phyloP scores from a whole-genome alignment of 1,140 invertebrate species.

The Zaprionus kolodkinae region DNA sequence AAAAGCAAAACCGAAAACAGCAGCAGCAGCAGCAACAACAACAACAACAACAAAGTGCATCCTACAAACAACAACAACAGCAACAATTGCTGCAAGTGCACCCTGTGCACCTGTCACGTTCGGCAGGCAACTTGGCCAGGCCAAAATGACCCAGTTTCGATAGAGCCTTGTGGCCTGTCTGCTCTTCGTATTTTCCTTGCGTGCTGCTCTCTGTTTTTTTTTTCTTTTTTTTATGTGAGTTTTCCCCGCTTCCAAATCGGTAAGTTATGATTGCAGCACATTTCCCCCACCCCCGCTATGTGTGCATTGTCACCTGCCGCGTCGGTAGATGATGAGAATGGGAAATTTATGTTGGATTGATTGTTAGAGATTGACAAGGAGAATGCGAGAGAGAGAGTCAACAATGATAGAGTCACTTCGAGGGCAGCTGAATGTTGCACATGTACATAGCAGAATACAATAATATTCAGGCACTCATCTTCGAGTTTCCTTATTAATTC shows the following conservation, averaged over 20 bases:
- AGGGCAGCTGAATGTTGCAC: conserved; percentile 52
- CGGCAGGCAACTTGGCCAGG: conserved; percentile 37
- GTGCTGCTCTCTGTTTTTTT: neutral
- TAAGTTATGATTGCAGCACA: conserved; percentile 70
- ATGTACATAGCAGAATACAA: conserved; percentile 33
- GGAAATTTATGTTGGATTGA: conserved; percentile 48
- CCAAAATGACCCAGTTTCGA: conserved; percentile 77
- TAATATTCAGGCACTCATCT: neutral
- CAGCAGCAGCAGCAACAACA: neutral
- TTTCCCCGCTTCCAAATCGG: conserved; percentile 44
- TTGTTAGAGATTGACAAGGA: conserved; percentile 49
- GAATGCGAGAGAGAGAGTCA: neutral
- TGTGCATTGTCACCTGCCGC: conserved; percentile 65
- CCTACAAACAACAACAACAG: conserved; percentile 10
- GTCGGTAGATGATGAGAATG: conserved; percentile 3
- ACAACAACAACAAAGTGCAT: conserved; percentile 48
- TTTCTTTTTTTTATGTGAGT: conserved; percentile 35
- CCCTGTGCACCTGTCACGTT: conserved; percentile 77
- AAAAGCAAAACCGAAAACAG: conserved; percentile 47
- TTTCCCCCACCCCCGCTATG: conserved; percentile 43
- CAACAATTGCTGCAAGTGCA: conserved; percentile 50
- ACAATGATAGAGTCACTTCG: neutral
- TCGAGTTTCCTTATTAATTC: neutral
- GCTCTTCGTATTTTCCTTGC: conserved; percentile 22
- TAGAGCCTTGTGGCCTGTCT: conserved; percentile 22